Percentiles rank a stretch among this genome's conserved stretches.
These are phyloP conservation scores for Sphaerophoria rueppellii DNA, from an alignment of 2,888 invertebrate species.

Conservation along the genomic window DNA sequence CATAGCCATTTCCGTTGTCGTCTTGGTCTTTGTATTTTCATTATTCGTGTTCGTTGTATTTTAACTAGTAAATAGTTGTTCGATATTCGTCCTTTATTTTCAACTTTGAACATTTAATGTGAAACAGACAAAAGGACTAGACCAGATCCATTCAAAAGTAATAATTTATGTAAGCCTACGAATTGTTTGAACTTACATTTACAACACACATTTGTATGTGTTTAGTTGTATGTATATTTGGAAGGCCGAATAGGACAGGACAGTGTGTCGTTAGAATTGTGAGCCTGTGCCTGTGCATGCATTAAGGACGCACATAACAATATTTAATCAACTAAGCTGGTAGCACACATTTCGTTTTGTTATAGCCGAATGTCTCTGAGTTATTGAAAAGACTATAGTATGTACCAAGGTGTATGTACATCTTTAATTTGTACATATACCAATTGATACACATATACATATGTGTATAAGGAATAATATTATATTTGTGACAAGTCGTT, in stretches of 20 bases:
- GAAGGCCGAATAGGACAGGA: slow-evolving; percentile 30
- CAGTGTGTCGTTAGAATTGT: slow-evolving; percentile 8
- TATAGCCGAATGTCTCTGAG: slow-evolving; percentile 50
- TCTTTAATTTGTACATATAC: not conserved
- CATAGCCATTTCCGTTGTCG: not conserved
- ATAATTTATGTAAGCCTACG: slow-evolving; percentile 51
- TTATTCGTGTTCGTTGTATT: not conserved
- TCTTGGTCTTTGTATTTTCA: not conserved
- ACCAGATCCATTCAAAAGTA: slow-evolving; percentile 46
- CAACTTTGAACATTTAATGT: slow-evolving; percentile 21
- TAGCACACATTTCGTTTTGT: slow-evolving; percentile 43
- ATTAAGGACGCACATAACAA: slow-evolving; percentile 45
- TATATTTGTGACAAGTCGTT: slow-evolving; percentile 65
- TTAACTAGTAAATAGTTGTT: too few species aligned
- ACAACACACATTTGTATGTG: not conserved
- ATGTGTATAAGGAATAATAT: slow-evolving; percentile 3
- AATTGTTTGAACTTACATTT: slow-evolving; percentile 23
- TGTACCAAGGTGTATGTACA: not conserved
- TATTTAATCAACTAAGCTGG: slow-evolving; percentile 66
- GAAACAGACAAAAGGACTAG: slow-evolving; percentile 27
- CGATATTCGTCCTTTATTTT: slow-evolving; percentile 2
- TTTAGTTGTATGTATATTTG: slow-evolving; percentile 15
- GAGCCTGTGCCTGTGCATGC: slow-evolving; percentile 28
- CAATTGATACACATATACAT: not conserved
- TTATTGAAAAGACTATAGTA: slow-evolving; percentile 43